A percentile compares a stretch with the other conserved stretches of the same genome.
Evolutionary conservation across 2,888 invertebrate genomes (phyloP).

Genomic region (Lamellibrachia satsuma): DNA sequence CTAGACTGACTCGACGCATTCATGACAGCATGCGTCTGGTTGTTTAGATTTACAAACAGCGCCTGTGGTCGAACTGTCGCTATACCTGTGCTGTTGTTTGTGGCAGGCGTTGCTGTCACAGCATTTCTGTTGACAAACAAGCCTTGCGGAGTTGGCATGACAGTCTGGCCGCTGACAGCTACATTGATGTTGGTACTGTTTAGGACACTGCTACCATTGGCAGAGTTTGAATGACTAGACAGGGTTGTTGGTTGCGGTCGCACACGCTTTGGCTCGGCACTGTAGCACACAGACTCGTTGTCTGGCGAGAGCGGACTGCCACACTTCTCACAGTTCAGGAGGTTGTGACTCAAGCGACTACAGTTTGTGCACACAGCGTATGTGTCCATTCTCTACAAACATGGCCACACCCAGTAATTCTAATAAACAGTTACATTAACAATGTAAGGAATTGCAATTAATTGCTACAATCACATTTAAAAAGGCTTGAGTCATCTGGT

Average conservation of each 20-base stretch:
- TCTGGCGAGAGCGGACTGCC: constrained; percentile 33
- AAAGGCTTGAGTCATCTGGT: too few species aligned
- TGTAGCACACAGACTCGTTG: constrained; percentile 32
- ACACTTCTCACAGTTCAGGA: constrained; percentile 38
- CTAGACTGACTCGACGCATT: neutral
- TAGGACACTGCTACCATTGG: constrained; percentile 14
- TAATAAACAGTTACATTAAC: neutral
- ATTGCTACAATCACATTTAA: neutral
- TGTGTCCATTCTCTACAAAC: constrained; percentile 36
- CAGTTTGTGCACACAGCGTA: constrained; percentile 38
- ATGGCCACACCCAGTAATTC: neutral
- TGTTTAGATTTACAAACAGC: constrained; percentile 36
- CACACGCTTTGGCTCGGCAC: constrained; percentile 36
- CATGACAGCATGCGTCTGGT: constrained; percentile 28
- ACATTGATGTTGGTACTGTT: neutral
- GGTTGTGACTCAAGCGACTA: constrained; percentile 35
- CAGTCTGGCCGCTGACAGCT: neutral
- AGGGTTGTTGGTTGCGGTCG: constrained; percentile 24
- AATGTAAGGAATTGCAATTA: neutral
- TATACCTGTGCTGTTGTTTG: neutral
- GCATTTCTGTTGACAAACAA: constrained; percentile 34
- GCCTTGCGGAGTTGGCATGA: constrained; percentile 34
- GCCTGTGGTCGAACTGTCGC: constrained; percentile 27
- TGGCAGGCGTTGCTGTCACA: neutral
- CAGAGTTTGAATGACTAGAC: neutral